Base-by-base conservation (phyloP, 2,797 vertebrate species). In the Liasis olivaceus region DNA sequence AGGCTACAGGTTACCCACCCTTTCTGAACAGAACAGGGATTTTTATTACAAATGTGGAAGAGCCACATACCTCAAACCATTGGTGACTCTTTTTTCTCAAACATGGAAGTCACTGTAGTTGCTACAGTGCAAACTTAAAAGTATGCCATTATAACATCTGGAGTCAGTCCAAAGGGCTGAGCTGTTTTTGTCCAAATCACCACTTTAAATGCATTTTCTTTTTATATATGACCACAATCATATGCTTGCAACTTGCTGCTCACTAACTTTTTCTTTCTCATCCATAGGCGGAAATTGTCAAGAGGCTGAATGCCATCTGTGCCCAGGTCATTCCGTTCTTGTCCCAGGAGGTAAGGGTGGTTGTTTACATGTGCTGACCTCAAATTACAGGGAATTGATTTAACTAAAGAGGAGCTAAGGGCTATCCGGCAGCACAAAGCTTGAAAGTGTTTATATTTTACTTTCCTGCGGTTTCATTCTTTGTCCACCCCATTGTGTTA, bases 281-380 rank as follows among this genome's bases (percentile, higher is more conserved):
- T 96, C 98, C 98, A 87, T 98, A 99, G 99, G 99, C 99, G 96
- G 99, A 99, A 98, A 99, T 99, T 96, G 99, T 99, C 97, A 99
- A 99, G 96, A 98, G 99, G 94, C 98, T 99, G 98, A 99, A 99
- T 42, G 99, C 99, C 96, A 99, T 99, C 98, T 99, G 99, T 96
- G 99, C 99, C 95, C 99, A 99, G 98, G 99, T 99, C 98, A 99
- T 99, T 98, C 99, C 99, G 91, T 99, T 99, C 97, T 98, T 99
- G 97, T 99, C 99, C 97, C 99, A 99, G 97, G 99, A 99, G 99
- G 99, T 99, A 98, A 98, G 98, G 92, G 93, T 24, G 56, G 90
- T 95, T 63, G 86, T 95, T 97, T 95, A 92, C 90, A 91, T 64
- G 24, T 92, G 69, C 87, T 96, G 42, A 90, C 77, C 89, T 96